A percentile compares a stretch with the other conserved stretches of the same genome.
Conservation (phyloP, 1,140 invertebrate genomes). For the Araneus ventricosus region DNA sequence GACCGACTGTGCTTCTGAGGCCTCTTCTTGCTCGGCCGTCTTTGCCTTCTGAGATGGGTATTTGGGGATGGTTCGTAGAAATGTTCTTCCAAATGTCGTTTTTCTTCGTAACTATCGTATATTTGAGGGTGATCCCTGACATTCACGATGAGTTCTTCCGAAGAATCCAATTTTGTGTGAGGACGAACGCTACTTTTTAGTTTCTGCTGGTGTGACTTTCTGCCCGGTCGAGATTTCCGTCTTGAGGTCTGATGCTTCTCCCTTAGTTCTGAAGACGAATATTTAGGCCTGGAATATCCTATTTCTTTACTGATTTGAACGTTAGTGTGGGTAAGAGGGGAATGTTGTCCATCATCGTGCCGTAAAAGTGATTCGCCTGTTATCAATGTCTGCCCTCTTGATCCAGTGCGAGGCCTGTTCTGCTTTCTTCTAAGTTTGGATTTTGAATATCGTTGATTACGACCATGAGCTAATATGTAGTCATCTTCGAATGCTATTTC, state of each 20-base stretch:
- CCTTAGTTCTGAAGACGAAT: not conserved
- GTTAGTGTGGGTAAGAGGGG: not conserved
- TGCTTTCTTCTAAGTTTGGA: slow-evolving; percentile 2
- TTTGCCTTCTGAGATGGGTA: not conserved
- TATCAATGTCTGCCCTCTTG: not conserved
- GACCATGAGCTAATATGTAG: not conserved
- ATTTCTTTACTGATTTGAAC: not conserved
- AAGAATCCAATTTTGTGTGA: slow-evolving; percentile 14
- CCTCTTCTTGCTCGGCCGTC: not conserved
- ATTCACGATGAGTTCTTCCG: not conserved
- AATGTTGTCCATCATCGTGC: not conserved
- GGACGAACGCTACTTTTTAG: not conserved
- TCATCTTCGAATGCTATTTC: not conserved
- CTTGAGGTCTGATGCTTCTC: not conserved
- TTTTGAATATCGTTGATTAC: not conserved
- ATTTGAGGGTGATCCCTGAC: not conserved
- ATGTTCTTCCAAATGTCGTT: slow-evolving; percentile 31
- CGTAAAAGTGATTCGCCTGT: not conserved
- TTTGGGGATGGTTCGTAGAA: not conserved
- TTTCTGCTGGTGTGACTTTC: not conserved
- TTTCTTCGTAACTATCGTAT: not conserved
- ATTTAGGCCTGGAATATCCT: not conserved
- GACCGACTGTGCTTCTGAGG: not conserved
- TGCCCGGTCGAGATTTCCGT: not conserved
- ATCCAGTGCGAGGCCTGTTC: not conserved